Base-by-base conservation (phyloP, 2,113 vertebrate genomes). In the Oncorhynchus kisutch region DNA sequence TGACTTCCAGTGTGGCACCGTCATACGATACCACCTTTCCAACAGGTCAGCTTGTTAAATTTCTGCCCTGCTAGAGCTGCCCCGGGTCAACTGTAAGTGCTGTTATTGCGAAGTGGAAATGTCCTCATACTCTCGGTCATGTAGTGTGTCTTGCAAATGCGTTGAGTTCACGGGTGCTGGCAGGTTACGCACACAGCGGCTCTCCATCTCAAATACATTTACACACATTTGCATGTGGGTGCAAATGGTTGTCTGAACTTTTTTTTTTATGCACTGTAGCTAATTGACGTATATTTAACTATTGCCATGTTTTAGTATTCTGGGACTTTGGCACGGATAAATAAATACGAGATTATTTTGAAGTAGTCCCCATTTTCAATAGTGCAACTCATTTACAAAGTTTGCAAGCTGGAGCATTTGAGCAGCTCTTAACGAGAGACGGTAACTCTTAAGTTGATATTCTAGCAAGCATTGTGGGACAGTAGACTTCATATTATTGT, bases 351-450 rank as follows among this genome's bases (percentile, higher is more conserved):
- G 14, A 54, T 18, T 54, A 54, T 54, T 54, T 54, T 54, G 16
- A 54, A 54, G 51, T 54, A 5, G 51, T 54, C 51, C 5, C 51
- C 51, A 54, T 54, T 18, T 45, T 27, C 4, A 27, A 25, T 25
- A 51, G 54, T 76, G 7, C 6, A n/a, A 66, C 66, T 83, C 69
- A 24, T 70, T 70, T 25, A 73, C 82, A 79, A 78, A 77, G 76
- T 25, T 73, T 39, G 67, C 67, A 5, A 18, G 31, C 18, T 34
- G 4, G 72, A 69, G 72, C 77, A 69, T 79, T 81, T 78, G 57
- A 24, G 54, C 24, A 78, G 82, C 69, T 72, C 59, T 81, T 78
- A 45, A 12, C 0, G n/a, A 31, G 27, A 67, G 66, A 31, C n/a
- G 8, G 13, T 24, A 31, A 34, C 27, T 18, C 11, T 67, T 24